phyloP scores from a whole-genome alignment of 2,888 invertebrate species.

The Anthophora plumipes region DNA sequence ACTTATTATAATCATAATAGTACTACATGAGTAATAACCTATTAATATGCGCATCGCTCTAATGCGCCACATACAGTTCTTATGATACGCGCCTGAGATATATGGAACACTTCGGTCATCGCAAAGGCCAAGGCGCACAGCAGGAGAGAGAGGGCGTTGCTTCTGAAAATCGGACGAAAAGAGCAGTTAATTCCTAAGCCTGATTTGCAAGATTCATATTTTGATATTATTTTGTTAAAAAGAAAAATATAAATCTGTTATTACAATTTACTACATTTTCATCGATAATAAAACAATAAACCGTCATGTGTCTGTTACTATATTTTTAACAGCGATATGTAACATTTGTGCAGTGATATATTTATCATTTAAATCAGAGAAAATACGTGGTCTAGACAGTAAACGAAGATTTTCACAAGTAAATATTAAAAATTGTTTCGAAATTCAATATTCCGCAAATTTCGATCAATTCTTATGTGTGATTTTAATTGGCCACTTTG shows the following conservation, averaged over 20 bases:
- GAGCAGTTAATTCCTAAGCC: too few species aligned
- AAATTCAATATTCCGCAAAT: background rate
- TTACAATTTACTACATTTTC: background rate
- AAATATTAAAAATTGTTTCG: background rate
- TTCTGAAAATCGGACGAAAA: too few species aligned
- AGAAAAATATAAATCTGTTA: background rate
- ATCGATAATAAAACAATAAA: background rate
- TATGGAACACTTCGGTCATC: too few species aligned
- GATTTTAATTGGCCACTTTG: conserved; percentile 17
- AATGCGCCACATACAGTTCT: too few species aligned
- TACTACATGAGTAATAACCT: too few species aligned
- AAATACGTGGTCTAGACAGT: background rate
- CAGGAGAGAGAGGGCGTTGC: too few species aligned
- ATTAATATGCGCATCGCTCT: too few species aligned
- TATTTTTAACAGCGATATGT: background rate
- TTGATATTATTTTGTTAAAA: background rate
- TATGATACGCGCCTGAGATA: too few species aligned
- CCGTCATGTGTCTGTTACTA: background rate
- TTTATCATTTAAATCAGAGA: background rate
- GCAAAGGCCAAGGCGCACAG: too few species aligned
- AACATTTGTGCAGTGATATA: background rate
- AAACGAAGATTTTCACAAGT: background rate
- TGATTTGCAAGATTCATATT: background rate
- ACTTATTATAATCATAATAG: too few species aligned
- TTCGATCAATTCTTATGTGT: background rate